These are phyloP conservation scores for Halocynthia roretzi DNA, from an alignment of 23 tunicate species.

Conservation along the genomic window DNA sequence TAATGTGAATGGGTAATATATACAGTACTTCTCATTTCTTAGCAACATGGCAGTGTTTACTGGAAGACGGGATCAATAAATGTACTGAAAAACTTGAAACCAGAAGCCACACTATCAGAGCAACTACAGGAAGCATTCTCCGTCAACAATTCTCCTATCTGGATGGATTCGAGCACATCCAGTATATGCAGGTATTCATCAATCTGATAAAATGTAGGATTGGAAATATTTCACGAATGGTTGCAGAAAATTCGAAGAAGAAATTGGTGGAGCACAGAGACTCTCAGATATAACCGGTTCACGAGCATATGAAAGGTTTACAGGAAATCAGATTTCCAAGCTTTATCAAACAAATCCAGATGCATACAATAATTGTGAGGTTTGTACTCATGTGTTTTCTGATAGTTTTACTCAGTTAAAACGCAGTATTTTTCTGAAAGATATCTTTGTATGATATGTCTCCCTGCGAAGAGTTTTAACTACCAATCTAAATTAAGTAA, in stretches of 20 bases:
- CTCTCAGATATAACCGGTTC: constrained; percentile 78
- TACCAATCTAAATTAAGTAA: neutral
- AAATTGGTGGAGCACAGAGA: constrained; percentile 53
- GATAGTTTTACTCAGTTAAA: neutral
- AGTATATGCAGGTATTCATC: constrained; percentile 61
- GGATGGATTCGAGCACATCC: constrained; percentile 96
- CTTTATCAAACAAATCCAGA: constrained; percentile 31
- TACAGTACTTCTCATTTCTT: neutral
- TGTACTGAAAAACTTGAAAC: constrained; percentile 30
- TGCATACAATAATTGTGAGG: constrained; percentile 73
- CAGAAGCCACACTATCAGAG: constrained; percentile 32
- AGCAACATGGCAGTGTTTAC: constrained; percentile 99
- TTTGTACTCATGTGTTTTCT: neutral
- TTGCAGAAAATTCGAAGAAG: constrained; percentile 47
- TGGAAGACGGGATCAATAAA: constrained; percentile 61
- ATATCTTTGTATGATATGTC: neutral
- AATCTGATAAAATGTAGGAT: neutral
- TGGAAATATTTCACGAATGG: neutral
- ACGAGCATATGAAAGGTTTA: constrained; percentile 87
- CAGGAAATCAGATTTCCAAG: constrained; percentile 82
- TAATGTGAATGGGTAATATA: too few species aligned
- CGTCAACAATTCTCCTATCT: constrained; percentile 73
- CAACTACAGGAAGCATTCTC: constrained; percentile 62
- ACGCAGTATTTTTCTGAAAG: neutral
- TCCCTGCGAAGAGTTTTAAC: too few species aligned